Evolutionary conservation across 1,140 invertebrate species (phyloP), one percentile per base, ranked within the genome.

Genomic region (Drosophila asahinai): DNA sequence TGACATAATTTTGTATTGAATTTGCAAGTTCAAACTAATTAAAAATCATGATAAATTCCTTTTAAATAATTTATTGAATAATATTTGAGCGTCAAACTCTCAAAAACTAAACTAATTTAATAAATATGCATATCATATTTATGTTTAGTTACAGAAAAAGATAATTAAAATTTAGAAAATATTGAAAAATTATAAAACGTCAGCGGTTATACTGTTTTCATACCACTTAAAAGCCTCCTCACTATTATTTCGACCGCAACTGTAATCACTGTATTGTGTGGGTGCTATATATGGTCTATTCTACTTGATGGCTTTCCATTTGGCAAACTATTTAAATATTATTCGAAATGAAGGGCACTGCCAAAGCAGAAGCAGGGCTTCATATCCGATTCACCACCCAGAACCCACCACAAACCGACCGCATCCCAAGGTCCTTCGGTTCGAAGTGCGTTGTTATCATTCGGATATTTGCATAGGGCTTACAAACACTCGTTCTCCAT

Each of bases 391-490:
- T 72, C 68, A 27, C 22, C 54, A 61, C 58, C 63, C 63, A 33
- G 33, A 40, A 30, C 14, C 33, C 59, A 48, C 30, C 22, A 19
- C 43, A 60, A 74, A 30, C 62, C 49, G 62, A 79, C 66, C 77
- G 52, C 76, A 80, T 71, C 40, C 47, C 77, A 80, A 78, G 77
- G 72, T 68, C 64, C 80, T 67, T 55, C 59, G 59, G 76, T 81
- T 78, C 86, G 83, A 87, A 87, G 83, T 87, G 81, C 65, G 84
- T 79, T 80, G 73, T 87, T 87, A 87, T 87, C 67, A 77, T 81
- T 83, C 68, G 43, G 61, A 81, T 84, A 84, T 84, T 87, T 87
- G 77, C 81, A 81, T 84, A 59, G 65, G 49, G 73, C 64, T 67
- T 78, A 72, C 77, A 36, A 42, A 73, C 30, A 43, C 38, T 59